Evolutionary conservation across 1,140 invertebrate species (phyloP), one percentile per base, ranked within the genome.

Genomic region (Tribolium castaneum): DNA sequence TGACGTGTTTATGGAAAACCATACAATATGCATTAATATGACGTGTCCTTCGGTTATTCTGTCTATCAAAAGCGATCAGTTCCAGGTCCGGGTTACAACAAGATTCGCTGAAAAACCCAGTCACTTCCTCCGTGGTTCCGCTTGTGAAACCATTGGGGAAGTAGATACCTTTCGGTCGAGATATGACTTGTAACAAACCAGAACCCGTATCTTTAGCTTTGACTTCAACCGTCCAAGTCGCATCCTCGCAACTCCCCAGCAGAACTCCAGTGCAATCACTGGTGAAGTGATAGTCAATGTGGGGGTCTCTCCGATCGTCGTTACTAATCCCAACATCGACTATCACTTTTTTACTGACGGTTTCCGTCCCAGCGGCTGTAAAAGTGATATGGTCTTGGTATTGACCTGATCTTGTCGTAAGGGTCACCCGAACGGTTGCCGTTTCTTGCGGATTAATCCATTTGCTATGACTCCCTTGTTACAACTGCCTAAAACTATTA

Each of bases 151-250:
- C 82, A 6, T 83, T 75, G 1, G 72, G 78, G 74, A 88, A 81
- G 76, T 87, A 86, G 34, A 90, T 56, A n/a, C 88, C 86, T 78
- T 76, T 83, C 0, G 88, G 87, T 50, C 78, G 78, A 3, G 89
- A 87, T 6, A 82, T 79, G 0, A 90, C 82, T 50, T 83, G 82
- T 75, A 89, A 84, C 3, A 90, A 79, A 77, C 89, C 88, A 77
- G 89, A 88, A 49, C 87, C 85, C 30, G 79, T 77, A 82, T 89
- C 88, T 80, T 86, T 84, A 22, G 87, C 85, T 39, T 82, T 87
- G 9, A 89, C 82, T 39, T 90, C 86, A 3, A 88, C 83, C 13
- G 87, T 89, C 89, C 89, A 90, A 72, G 83, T 83, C 62, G 85
- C 87, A 81, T 88, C 86, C 6, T 83, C 81, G 56, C 89, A 90